Conservation (phyloP, 2,888 invertebrate genomes). For the Magallana nippona region DNA sequence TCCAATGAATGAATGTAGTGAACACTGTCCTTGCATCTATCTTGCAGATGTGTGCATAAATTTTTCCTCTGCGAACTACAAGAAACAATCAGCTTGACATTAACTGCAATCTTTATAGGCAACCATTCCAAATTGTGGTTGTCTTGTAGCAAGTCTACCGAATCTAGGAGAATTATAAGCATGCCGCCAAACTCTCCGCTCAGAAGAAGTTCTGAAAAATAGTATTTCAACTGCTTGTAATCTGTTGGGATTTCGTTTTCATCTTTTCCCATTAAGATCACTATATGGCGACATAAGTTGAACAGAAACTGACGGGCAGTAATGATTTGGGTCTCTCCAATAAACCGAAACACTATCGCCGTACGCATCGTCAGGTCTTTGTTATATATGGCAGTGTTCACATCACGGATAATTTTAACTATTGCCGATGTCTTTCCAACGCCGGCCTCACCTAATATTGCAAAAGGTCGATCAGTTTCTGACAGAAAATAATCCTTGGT, state of each 20-base stretch:
- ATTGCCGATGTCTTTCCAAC: constrained; percentile 73
- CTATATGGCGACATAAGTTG: constrained; percentile 70
- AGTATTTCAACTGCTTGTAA: constrained; percentile 64
- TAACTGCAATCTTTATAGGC: constrained; percentile 66
- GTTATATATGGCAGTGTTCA: constrained; percentile 56
- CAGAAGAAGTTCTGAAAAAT: constrained; percentile 67
- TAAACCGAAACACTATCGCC: constrained; percentile 64
- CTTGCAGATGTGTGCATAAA: constrained; percentile 65
- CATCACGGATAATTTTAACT: constrained; percentile 66
- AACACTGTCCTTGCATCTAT: constrained; percentile 60
- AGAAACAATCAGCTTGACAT: constrained; percentile 71
- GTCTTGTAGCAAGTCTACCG: constrained; percentile 67
- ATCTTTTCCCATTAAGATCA: constrained; percentile 60
- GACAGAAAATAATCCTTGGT: constrained; percentile 66
- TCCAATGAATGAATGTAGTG: constrained; percentile 62
- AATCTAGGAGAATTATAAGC: constrained; percentile 70
- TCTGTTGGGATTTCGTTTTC: constrained; percentile 64
- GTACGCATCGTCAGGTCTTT: constrained; percentile 60
- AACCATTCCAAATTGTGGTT: constrained; percentile 73
- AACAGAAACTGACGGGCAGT: constrained; percentile 65
- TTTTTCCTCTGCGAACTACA: constrained; percentile 62
- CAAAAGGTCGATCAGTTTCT: constrained; percentile 69
- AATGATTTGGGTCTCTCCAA: constrained; percentile 67
- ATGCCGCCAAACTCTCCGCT: constrained; percentile 68
- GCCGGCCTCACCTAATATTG: constrained; percentile 68